Evolutionary conservation across 2,797 vertebrate genomes (phyloP).

Genomic region (Gymnocypris eckloni): DNA sequence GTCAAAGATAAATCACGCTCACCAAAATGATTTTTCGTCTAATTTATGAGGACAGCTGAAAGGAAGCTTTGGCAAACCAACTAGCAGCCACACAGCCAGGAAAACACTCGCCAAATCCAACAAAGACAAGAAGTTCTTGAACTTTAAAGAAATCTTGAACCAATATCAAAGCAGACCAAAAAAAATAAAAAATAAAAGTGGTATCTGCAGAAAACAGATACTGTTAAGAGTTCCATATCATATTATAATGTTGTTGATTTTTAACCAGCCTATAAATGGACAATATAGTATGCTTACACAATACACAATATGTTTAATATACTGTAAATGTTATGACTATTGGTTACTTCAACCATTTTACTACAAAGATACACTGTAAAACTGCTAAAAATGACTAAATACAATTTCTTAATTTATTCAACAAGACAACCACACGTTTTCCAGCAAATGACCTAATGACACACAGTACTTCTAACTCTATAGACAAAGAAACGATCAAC

Average conservation of each 20-base stretch:
- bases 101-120: slow-evolving; percentile 37
- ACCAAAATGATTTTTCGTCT: slow-evolving; percentile 37
- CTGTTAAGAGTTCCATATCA: not conserved
- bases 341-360: not conserved
- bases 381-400: not conserved
- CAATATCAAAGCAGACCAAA: slow-evolving; percentile 23
- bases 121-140: slow-evolving; percentile 28
- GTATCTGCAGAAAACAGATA: slow-evolving; percentile 14
- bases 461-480: not conserved
- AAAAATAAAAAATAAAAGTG: slow-evolving; percentile 8
- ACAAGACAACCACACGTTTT: not conserved
- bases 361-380: not conserved
- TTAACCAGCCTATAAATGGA: not conserved
- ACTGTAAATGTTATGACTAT: not conserved
- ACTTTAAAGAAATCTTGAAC: slow-evolving; percentile 36
- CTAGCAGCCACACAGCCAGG: slow-evolving; percentile 14
- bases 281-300: not conserved
- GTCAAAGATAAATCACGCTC: slow-evolving; percentile 14
- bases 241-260: not conserved
- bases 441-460: not conserved
- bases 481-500: not conserved
- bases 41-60: slow-evolving; percentile 37
- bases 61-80: slow-evolving; percentile 32
- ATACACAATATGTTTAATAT: not conserved
- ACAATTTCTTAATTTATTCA: not conserved